Evolutionary conservation across 1,140 invertebrate genomes (phyloP).

Genomic region (Drosophila ambigua): DNA sequence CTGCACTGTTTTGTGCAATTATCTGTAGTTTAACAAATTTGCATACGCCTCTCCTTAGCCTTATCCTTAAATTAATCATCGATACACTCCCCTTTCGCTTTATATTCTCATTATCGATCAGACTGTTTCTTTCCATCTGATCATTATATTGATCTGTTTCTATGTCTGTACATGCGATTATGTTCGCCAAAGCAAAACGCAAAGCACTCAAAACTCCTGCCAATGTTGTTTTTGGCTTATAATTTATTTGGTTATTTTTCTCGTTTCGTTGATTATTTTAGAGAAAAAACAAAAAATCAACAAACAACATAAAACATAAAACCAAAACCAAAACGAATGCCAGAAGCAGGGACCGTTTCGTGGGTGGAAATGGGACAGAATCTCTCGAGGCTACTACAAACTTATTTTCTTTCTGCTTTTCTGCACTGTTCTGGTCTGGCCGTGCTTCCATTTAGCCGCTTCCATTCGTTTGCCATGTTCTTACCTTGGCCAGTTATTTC

Average conservation of each 20-base stretch:
- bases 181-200: too few relatives aligned
- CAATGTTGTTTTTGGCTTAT: constrained; percentile 60
- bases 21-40: too few relatives aligned
- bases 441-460: constrained; percentile 1
- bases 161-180: too few relatives aligned
- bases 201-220: neutral
- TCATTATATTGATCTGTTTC: too few relatives aligned
- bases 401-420: constrained; percentile 38
- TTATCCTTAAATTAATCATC: too few relatives aligned
- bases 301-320: constrained; percentile 34
- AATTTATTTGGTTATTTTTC: constrained; percentile 65
- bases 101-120: too few relatives aligned
- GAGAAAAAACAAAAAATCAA: constrained; percentile 34
- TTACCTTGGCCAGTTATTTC: constrained; percentile 74
- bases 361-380: constrained; percentile 34
- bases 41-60: too few relatives aligned
- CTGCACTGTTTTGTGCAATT: too few relatives aligned
- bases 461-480: neutral
- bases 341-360: constrained; percentile 23
- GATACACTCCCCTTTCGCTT: too few relatives aligned
- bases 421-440: constrained; percentile 3
- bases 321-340: constrained; percentile 37
- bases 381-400: constrained; percentile 81
- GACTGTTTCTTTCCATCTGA: too few relatives aligned
- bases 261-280: constrained; percentile 73